A percentile compares a stretch with the other conserved stretches of the same genome.
Conservation (phyloP, 2,113 vertebrate genomes). For the Zeus faber region DNA sequence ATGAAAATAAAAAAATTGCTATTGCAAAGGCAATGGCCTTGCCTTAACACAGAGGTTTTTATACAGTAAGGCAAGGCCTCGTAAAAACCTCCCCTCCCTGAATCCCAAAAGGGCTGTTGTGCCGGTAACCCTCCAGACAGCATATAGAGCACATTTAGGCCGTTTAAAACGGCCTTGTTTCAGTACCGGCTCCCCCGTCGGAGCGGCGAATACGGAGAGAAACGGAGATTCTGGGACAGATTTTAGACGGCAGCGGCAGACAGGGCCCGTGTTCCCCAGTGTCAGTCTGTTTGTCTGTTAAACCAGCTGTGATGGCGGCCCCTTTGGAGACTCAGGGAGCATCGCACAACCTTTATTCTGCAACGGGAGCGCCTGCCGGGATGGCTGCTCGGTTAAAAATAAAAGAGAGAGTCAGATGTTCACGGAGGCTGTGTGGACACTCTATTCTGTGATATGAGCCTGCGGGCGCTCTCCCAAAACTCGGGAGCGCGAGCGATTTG, state of each 20-base stretch:
- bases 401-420: too few species aligned
- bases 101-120: conserved; percentile 6
- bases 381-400: too few species aligned
- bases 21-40: too few species aligned
- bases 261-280: conserved; percentile 24
- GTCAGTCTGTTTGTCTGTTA: conserved; percentile 35
- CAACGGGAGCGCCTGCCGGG: conserved; percentile 38
- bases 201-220: conserved; percentile 22
- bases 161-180: conserved; percentile 27
- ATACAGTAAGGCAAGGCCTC: too few species aligned
- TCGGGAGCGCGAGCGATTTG: too few species aligned
- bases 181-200: conserved; percentile 18
- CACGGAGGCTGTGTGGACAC: too few species aligned
- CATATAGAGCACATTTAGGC: conserved; percentile 41
- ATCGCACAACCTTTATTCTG: conserved; percentile 40
- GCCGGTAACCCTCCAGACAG: conserved; percentile 20
- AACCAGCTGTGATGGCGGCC: conserved; percentile 47
- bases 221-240: conserved; percentile 48
- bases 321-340: conserved; percentile 40
- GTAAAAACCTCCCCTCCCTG: too few species aligned
- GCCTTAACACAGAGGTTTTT: too few species aligned
- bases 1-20: too few species aligned
- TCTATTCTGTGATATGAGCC: too few species aligned
- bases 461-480: too few species aligned
- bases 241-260: conserved; percentile 44